phyloP scores from a whole-genome alignment of 2,797 vertebrate species.

The Siniperca obscura region DNA sequence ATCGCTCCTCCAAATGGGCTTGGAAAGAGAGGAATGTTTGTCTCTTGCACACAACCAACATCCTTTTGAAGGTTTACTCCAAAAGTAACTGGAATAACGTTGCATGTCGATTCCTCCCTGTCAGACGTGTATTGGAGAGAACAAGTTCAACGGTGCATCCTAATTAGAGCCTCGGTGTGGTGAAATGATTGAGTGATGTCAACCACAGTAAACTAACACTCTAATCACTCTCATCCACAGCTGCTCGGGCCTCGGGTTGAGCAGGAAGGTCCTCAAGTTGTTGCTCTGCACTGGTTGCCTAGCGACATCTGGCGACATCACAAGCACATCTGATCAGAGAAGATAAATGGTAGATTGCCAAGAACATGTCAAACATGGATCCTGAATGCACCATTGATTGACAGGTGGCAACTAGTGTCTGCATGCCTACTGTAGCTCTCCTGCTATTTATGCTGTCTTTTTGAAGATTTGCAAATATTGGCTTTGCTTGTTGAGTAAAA shows the following conservation, averaged over 20 bases:
- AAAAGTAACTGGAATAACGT: slow-evolving; percentile 23
- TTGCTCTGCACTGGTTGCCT: slow-evolving; percentile 46
- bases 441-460: slow-evolving; percentile 50
- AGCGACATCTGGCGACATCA: slow-evolving; percentile 45
- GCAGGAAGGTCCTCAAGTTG: slow-evolving; percentile 53
- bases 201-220: slow-evolving; percentile 47
- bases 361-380: slow-evolving; percentile 41
- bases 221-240: slow-evolving; percentile 60
- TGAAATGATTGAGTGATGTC: slow-evolving; percentile 57
- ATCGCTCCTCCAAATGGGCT: slow-evolving; percentile 44
- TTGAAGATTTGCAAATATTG: slow-evolving; percentile 57
- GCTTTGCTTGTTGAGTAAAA: slow-evolving; percentile 56
- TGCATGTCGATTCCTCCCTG: not conserved
- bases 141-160: slow-evolving; percentile 24
- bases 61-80: slow-evolving; percentile 43
- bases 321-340: slow-evolving; percentile 49
- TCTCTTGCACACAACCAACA: slow-evolving; percentile 8
- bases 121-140: slow-evolving; percentile 18
- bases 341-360: slow-evolving; percentile 32
- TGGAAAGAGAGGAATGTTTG: slow-evolving; percentile 10
- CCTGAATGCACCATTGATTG: slow-evolving; percentile 49
- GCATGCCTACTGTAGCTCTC: slow-evolving; percentile 10
- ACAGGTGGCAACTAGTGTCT: slow-evolving; percentile 62
- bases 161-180: slow-evolving; percentile 56
- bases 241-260: slow-evolving; percentile 49